phyloP scores from a whole-genome alignment of 2,888 invertebrate species.

The Lutraria lutraria region DNA sequence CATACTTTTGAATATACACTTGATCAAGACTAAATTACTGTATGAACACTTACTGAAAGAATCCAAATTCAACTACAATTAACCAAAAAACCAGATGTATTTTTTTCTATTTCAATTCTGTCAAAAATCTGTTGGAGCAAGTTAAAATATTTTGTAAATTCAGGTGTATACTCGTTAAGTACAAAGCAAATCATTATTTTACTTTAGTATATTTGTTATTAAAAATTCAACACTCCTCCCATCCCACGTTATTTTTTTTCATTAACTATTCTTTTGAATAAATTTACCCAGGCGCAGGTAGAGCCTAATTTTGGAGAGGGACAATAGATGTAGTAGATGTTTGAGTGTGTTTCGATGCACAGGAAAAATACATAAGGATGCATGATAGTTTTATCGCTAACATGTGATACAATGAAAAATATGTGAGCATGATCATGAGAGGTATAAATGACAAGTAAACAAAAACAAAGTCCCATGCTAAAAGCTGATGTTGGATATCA shows the following conservation, averaged over 20 bases:
- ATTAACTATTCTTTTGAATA: conserved; percentile 14
- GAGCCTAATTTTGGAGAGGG: conserved; percentile 60
- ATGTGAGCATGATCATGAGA: conserved; percentile 38
- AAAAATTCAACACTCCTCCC: conserved; percentile 58
- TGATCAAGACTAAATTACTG: conserved; percentile 38
- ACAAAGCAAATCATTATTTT: conserved; percentile 40
- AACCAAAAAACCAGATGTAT: conserved; percentile 12
- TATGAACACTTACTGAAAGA: neutral
- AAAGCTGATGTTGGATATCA: conserved; percentile 26
- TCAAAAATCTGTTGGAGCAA: conserved; percentile 19
- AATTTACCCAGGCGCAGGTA: conserved; percentile 72
- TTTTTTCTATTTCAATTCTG: conserved; percentile 25
- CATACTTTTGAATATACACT: conserved; percentile 55
- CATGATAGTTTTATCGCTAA: conserved; percentile 57
- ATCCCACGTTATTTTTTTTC: conserved; percentile 34
- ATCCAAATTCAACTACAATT: neutral
- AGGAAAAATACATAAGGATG: conserved; percentile 43
- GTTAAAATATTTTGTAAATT: neutral
- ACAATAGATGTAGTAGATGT: conserved; percentile 19
- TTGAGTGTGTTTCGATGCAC: conserved; percentile 43
- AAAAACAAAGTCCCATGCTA: conserved; percentile 37
- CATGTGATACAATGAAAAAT: conserved; percentile 52
- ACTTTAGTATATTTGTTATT: conserved; percentile 40
- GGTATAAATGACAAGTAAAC: conserved; percentile 31
- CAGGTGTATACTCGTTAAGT: conserved; percentile 47